Evolutionary conservation across 2,113 vertebrate species (phyloP).

Genomic region (Microcebus lehilahytsara): DNA sequence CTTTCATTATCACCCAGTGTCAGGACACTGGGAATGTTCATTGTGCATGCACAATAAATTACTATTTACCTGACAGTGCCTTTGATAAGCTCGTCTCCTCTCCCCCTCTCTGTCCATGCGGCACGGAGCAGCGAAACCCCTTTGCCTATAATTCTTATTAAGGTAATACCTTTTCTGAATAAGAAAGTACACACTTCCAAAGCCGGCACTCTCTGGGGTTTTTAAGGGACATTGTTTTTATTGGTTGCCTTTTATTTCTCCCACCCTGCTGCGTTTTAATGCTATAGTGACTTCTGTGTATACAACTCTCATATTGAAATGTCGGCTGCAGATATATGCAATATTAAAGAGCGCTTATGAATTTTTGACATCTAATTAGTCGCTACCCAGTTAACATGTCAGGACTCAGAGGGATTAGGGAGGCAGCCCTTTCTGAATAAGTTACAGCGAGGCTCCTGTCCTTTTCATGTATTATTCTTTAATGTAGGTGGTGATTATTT

Average conservation of each 20-base stretch:
- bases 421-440: conserved; percentile 95
- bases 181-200: conserved; percentile 88
- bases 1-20: conserved; percentile 93
- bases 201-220: conserved; percentile 89
- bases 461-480: conserved; percentile 96
- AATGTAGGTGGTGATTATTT: conserved; percentile 98
- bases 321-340: conserved; percentile 98
- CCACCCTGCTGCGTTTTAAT: conserved; percentile 89
- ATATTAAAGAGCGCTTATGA: conserved; percentile 99
- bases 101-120: conserved; percentile 82
- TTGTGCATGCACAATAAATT: conserved; percentile 94
- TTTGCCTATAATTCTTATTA: conserved; percentile 90
- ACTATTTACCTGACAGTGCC: conserved; percentile 93
- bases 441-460: conserved; percentile 90
- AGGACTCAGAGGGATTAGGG: conserved; percentile 93
- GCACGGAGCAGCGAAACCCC: conserved; percentile 80
- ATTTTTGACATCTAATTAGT: conserved; percentile 99
- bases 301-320: conserved; percentile 98
- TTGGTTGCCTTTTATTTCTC: conserved; percentile 89
- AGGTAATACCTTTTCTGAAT: conserved; percentile 91
- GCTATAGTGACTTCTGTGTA: conserved; percentile 95
- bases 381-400: conserved; percentile 98
- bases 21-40: conserved; percentile 90
- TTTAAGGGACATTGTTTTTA: conserved; percentile 93
- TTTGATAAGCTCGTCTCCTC: conserved; percentile 90